Conservation (phyloP, 2,888 invertebrate species). For the Esperia sulphurella region DNA sequence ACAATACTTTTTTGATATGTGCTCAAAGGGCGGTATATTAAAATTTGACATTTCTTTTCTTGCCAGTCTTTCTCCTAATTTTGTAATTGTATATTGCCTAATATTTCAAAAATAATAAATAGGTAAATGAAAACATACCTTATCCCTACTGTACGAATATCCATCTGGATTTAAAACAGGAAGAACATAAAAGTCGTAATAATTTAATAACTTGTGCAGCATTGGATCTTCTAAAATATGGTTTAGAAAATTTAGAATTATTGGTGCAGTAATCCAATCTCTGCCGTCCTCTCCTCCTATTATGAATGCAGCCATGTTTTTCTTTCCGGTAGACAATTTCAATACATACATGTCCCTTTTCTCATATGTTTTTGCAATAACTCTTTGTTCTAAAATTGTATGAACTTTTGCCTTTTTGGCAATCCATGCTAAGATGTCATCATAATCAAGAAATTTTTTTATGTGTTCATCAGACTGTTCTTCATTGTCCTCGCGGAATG, state of each 20-base stretch:
- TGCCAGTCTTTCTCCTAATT: too few relatives aligned
- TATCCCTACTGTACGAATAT: slow-evolving; percentile 43
- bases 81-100: too few relatives aligned
- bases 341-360: slow-evolving; percentile 47
- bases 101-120: not conserved
- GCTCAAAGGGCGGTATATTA: too few relatives aligned
- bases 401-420: slow-evolving; percentile 23
- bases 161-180: slow-evolving; percentile 70
- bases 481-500: too few relatives aligned
- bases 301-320: slow-evolving; percentile 45
- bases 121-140: slow-evolving; percentile 30
- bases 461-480: too few relatives aligned
- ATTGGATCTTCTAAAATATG: slow-evolving; percentile 23
- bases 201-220: slow-evolving; percentile 19
- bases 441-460: slow-evolving; percentile 32
- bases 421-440: slow-evolving; percentile 35
- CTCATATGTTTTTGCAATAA: slow-evolving; percentile 48
- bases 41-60: too few relatives aligned
- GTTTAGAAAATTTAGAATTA: slow-evolving; percentile 44
- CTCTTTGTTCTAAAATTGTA: slow-evolving; percentile 31
- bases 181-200: slow-evolving; percentile 54
- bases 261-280: slow-evolving; percentile 55
- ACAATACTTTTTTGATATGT: too few relatives aligned
- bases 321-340: slow-evolving; percentile 36
- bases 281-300: slow-evolving; percentile 59